Percentiles rank a stretch among this genome's conserved stretches.
These are phyloP conservation scores for Spinus pinus DNA, from an alignment of 2,797 vertebrate species.

Conservation along the genomic window DNA sequence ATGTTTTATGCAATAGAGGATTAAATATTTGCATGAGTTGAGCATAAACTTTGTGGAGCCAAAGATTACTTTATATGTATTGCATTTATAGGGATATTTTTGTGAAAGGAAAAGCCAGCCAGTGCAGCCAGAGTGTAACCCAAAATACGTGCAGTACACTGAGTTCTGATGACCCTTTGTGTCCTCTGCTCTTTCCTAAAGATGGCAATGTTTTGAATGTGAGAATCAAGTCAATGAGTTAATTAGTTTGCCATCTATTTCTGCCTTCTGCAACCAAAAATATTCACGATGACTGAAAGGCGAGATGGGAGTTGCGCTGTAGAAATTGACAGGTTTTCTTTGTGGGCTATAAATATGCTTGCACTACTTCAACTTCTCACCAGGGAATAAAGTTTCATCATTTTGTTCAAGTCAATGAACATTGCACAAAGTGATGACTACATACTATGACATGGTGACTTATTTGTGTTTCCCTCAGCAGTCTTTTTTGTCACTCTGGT, in stretches of 20 bases:
- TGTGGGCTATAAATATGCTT: background rate
- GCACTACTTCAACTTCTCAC: conserved; percentile 11
- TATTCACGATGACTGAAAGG: background rate
- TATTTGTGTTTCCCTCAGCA: conserved; percentile 15
- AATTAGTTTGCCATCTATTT: conserved; percentile 24
- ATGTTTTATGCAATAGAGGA: conserved; percentile 7
- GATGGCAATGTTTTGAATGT: background rate
- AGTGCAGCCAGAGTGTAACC: background rate
- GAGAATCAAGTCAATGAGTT: background rate
- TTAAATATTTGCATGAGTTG: conserved; percentile 3
- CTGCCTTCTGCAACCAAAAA: background rate
- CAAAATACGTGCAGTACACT: background rate
- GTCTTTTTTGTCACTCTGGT: conserved; percentile 7
- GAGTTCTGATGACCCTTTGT: background rate
- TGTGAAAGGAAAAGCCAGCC: background rate
- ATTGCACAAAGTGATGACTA: conserved; percentile 26
- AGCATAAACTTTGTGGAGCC: background rate
- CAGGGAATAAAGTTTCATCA: background rate
- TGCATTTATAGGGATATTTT: background rate
- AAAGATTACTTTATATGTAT: background rate
- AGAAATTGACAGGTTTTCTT: background rate
- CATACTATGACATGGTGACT: background rate
- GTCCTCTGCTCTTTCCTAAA: background rate
- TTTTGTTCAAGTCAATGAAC: conserved; percentile 16
- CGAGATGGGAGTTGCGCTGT: background rate